Evolutionary conservation across 2,888 invertebrate species (phyloP).

Genomic region (Drosophila kambysellisi): DNA sequence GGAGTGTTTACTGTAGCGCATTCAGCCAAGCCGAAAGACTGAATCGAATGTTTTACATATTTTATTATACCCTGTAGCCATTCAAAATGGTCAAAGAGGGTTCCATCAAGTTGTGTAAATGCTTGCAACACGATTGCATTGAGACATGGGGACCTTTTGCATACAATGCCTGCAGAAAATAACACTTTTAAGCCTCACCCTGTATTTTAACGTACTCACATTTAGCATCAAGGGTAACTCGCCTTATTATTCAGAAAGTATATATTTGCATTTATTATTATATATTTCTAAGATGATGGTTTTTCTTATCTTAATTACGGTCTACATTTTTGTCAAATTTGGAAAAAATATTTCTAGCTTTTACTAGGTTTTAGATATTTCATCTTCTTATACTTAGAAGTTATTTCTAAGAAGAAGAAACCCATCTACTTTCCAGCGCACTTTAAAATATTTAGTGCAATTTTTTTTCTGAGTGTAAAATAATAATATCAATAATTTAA

Average conservation of each 20-base stretch:
- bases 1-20: slow-evolving; percentile 15
- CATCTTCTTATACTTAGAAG: not conserved
- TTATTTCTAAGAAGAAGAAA: not conserved
- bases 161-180: no score
- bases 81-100: not conserved
- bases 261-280: no score
- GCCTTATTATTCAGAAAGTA: not conserved
- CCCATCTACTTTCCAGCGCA: not conserved
- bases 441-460: not conserved
- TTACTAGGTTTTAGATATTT: not conserved
- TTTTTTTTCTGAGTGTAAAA: not conserved
- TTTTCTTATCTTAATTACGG: not conserved
- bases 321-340: not conserved
- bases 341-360: not conserved
- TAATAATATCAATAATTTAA: no score
- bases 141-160: not conserved
- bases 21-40: slow-evolving; percentile 20
- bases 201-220: no score
- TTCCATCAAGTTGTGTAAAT: not conserved
- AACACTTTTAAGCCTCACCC: not conserved
- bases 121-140: not conserved
- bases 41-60: slow-evolving; percentile 14
- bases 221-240: not conserved
- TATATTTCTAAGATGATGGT: no score
- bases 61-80: slow-evolving; percentile 10